phyloP scores from a whole-genome alignment of 2,113 vertebrate genomes.

The Labeo rohita region DNA sequence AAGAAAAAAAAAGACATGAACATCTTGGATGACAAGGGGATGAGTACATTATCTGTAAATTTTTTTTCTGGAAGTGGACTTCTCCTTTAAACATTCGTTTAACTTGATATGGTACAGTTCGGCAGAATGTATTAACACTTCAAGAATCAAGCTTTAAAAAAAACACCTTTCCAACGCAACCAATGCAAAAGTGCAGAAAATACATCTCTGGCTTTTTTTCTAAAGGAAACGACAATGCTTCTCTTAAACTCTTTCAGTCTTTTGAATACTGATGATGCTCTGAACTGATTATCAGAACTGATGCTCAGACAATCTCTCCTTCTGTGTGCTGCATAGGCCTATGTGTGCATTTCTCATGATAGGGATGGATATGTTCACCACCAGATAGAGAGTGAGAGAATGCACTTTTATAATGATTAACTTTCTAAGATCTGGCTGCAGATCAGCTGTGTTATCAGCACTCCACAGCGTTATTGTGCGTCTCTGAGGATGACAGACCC shows the following conservation, averaged over 20 bases:
- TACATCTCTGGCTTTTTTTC: neutral
- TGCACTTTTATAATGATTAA: slow-evolving; percentile 4
- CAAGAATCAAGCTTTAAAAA: neutral
- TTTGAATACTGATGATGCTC: slow-evolving; percentile 1
- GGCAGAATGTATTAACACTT: neutral
- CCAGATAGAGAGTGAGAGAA: neutral
- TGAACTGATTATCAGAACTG: too few relatives aligned
- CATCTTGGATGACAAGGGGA: too few relatives aligned
- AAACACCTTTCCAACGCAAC: neutral
- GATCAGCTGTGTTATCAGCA: slow-evolving; percentile 23
- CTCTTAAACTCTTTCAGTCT: neutral
- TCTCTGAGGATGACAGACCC: slow-evolving; percentile 22
- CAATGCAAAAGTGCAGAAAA: neutral
- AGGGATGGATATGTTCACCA: neutral
- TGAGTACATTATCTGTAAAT: too few relatives aligned
- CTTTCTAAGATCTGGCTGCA: slow-evolving; percentile 35
- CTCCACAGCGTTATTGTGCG: slow-evolving; percentile 5
- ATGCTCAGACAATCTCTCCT: neutral
- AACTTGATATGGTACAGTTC: neutral
- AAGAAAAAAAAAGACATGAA: too few relatives aligned
- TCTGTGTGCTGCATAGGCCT: neutral
- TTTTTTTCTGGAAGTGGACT: too few relatives aligned
- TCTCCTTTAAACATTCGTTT: neutral
- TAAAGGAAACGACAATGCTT: neutral
- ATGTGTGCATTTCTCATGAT: neutral